Base-by-base conservation (phyloP, 92 coral and sea anemone species). In the Anthopleura xanthogrammica region DNA sequence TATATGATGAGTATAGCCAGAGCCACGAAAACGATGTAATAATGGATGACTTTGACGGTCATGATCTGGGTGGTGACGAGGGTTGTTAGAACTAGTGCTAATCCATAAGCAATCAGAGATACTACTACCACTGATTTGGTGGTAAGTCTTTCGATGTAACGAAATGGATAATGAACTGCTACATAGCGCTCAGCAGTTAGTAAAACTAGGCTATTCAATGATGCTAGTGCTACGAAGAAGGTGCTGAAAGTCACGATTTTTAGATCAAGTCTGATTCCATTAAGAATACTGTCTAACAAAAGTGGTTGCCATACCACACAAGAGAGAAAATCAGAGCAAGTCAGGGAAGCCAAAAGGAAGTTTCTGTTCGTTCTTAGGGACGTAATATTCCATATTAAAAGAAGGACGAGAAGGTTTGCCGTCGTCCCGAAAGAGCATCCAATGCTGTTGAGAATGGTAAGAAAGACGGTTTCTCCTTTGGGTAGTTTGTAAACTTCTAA, bases 121-220 rank as follows among this genome's bases (percentile, higher is more conserved):
- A 68, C 74, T 22, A 68, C 41, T 22, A 68, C 36, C 41, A 68
- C 74, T 39, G 19, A 68, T 68, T 4, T 68, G 39, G 41, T 22
- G 16, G 74, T 68, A 17, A 68, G 36, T 22, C 7, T 68, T 68
- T 68, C 74, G 29, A 68, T 22, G 74, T 68, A 68, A 22, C 74
- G 74, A 68, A 68, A 68, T 29, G 74, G 74, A 5, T 11, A 68
- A 39, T 68, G 74, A 68, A 68, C 41, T 22, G 74, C 24, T 7
- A 68, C 74, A 68, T 7, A 68, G 74, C 74, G 74, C 41, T 68
- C 74, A 68, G 74, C 74, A 68, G 74, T 68, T 39, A 68, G 16
- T 10, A 24, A 4, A 22, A 68, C 74, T 6, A 68, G 74, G 41
- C 16, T 17, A n/a, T 68, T 68, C 74, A 68, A 39, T 1, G 74